Conservation (phyloP, 2,888 invertebrate genomes). For the Drosophila colorata region DNA sequence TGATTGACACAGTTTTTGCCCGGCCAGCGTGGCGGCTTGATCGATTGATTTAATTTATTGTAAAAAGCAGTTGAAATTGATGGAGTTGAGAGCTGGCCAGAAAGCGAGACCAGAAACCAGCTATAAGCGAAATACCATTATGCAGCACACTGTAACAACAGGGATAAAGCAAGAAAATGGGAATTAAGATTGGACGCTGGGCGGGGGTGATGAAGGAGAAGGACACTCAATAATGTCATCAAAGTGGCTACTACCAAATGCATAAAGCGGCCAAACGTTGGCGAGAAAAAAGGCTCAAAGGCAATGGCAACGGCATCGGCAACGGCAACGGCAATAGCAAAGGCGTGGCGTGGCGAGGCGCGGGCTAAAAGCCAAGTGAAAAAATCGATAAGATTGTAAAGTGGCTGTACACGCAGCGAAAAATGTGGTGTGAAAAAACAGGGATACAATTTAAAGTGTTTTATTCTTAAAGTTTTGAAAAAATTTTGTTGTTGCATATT, state of each 20-base stretch:
- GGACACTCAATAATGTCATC: constrained; percentile 73
- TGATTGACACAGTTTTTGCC: constrained; percentile 77
- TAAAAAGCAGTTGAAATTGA: constrained; percentile 77
- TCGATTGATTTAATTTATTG: constrained; percentile 78
- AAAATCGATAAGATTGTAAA: constrained; percentile 74
- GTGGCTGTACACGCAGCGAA: constrained; percentile 48
- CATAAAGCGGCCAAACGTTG: constrained; percentile 65
- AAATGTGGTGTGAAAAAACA: not conserved
- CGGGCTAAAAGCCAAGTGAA: constrained; percentile 65
- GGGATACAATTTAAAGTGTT: too few species aligned
- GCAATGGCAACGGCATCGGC: constrained; percentile 49
- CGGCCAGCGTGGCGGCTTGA: constrained; percentile 62
- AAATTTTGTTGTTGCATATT: too few species aligned
- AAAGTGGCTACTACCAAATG: constrained; percentile 76
- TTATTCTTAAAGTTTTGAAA: too few species aligned
- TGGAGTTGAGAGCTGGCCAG: constrained; percentile 57
- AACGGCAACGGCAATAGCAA: constrained; percentile 49
- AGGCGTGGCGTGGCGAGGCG: constrained; percentile 39
- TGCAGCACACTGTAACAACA: constrained; percentile 54
- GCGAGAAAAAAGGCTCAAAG: constrained; percentile 56
- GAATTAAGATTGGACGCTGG: constrained; percentile 4
- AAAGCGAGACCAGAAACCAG: constrained; percentile 38
- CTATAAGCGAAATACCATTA: constrained; percentile 74
- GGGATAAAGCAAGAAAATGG: constrained; percentile 17
- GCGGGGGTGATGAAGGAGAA: not conserved